Evolutionary conservation across 1,140 invertebrate species (phyloP).

Genomic region (Drosophila kikkawai): DNA sequence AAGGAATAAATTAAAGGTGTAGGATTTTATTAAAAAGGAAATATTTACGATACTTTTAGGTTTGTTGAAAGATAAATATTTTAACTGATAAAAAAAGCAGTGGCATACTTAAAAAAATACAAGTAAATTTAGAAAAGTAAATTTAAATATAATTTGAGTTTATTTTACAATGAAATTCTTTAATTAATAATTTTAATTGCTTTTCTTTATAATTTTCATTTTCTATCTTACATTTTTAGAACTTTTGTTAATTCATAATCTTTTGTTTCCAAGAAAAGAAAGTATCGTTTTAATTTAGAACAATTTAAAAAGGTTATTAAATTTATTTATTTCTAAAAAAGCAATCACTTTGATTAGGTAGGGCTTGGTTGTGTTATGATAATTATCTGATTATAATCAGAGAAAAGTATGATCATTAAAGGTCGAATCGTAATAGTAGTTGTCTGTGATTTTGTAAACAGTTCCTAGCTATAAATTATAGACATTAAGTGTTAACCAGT

Average conservation of each 20-base stretch:
- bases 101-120: background rate
- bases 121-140: background rate
- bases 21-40: background rate
- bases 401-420: background rate
- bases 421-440: background rate
- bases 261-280: background rate
- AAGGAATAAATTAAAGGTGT: too few relatives aligned
- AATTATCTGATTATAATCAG: background rate
- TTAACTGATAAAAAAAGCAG: background rate
- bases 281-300: background rate
- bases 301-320: background rate
- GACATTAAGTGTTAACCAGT: background rate
- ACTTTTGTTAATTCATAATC: background rate
- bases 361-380: background rate
- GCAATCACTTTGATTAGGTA: background rate
- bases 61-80: background rate
- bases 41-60: background rate
- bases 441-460: background rate
- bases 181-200: too few relatives aligned
- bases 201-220: background rate
- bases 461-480: slow-evolving; percentile 4
- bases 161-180: background rate
- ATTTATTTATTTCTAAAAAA: background rate
- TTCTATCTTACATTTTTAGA: too few relatives aligned
- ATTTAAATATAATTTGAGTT: background rate